Evolutionary conservation across 1,140 invertebrate genomes (phyloP).

Genomic region (Oncopeltus fasciatus): DNA sequence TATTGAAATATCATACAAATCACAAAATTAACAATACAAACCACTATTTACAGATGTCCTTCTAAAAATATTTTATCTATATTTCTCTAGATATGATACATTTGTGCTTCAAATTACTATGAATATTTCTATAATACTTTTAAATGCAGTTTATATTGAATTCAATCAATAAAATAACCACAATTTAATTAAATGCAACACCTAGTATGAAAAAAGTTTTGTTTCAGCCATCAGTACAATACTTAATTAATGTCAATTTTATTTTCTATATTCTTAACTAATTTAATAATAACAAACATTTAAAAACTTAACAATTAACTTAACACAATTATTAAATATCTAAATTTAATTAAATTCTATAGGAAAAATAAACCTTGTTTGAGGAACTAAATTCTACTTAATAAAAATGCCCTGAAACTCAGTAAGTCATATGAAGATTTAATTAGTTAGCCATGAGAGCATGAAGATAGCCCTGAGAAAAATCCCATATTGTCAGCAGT

Average conservation of each 20-base stretch:
- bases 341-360: too few species aligned
- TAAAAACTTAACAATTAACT: not conserved
- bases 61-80: constrained; percentile 8
- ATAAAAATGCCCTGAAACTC: not conserved
- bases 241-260: not conserved
- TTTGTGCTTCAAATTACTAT: constrained; percentile 7
- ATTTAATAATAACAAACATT: not conserved
- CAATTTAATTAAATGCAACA: not conserved
- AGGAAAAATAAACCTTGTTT: not conserved
- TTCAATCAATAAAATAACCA: not conserved
- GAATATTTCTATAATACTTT: not conserved
- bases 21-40: not conserved
- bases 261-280: not conserved
- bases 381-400: not conserved
- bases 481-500: not conserved
- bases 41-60: not conserved
- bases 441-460: too few species aligned
- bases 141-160: constrained; percentile 2
- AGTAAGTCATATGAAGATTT: too few species aligned
- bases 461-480: too few species aligned
- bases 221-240: not conserved
- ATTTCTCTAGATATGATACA: constrained; percentile 5
- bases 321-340: too few species aligned
- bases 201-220: not conserved
- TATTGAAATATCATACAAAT: not conserved